Conservation (phyloP, 2,113 vertebrate genomes). For the Parus major region DNA sequence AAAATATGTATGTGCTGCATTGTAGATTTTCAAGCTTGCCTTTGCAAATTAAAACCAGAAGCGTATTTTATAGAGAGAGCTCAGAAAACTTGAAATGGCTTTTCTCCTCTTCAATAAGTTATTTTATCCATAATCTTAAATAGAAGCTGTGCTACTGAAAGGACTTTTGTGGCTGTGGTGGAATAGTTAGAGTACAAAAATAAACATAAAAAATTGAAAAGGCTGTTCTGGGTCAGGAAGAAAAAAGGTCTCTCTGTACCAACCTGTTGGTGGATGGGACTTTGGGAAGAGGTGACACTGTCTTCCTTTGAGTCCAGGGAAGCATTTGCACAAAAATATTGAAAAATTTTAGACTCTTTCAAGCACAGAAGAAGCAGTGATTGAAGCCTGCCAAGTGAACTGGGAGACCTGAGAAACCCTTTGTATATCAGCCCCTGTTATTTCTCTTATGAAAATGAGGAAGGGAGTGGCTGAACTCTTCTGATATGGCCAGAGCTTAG, state of each 20-base stretch:
- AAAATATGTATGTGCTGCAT: constrained; percentile 59
- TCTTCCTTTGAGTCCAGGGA: not conserved
- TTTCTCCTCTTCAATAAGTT: constrained; percentile 46
- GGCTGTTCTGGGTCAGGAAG: constrained; percentile 3
- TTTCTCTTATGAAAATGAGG: not conserved
- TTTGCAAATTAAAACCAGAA: constrained; percentile 63
- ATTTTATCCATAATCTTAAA: constrained; percentile 38
- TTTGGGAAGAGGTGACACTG: not conserved
- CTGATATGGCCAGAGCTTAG: not conserved
- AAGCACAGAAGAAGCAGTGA: not conserved
- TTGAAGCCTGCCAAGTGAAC: not conserved
- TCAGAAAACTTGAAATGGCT: constrained; percentile 50
- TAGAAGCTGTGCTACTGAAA: constrained; percentile 27
- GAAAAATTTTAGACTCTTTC: not conserved
- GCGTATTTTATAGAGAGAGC: not conserved
- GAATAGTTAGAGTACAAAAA: constrained; percentile 22
- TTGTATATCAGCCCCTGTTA: not conserved
- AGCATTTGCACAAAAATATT: not conserved
- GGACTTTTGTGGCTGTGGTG: constrained; percentile 1
- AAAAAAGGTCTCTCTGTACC: constrained; percentile 17
- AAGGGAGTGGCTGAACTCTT: not conserved
- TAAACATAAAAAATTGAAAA: constrained; percentile 33
- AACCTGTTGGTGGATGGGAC: not conserved
- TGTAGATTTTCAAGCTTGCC: constrained; percentile 61
- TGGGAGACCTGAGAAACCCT: not conserved